Base-by-base conservation (phyloP, 2,797 vertebrate species). In the Acrossocheilus fasciatus region DNA sequence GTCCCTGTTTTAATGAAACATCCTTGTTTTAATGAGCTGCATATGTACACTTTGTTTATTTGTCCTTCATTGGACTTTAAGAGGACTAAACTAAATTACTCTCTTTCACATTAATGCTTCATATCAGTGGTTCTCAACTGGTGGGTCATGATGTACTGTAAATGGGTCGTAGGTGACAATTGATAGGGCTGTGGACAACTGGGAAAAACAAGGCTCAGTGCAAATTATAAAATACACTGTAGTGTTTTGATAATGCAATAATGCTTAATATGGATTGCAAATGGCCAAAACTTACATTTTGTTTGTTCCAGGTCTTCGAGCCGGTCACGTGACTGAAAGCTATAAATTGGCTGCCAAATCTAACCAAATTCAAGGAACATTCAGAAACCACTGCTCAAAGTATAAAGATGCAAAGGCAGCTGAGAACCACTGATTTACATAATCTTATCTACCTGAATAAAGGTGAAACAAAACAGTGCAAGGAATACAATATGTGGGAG, bases 21-120 rank as follows among this genome's bases (percentile, higher is more conserved):
- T 70, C 81, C 47, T 41, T 26, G 15, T 82, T 92, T 88, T 95
- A 95, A 94, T 94, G 93, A 94, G 91, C 91, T 88, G 89, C 91
- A 91, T 83, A 84, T 92, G 89, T 90, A 59, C 81, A 80, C 89
- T 69, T 75, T 89, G 83, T 88, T 90, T 91, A 83, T 91, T 92
- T 92, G 92, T 93, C 93, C 92, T 95, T 94, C 91, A 92, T 92
- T 94, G 94, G 92, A 94, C 95, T 95, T 95, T 92, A 91, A 91
- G 92, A 93, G 90, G 73, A 89, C 90, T 89, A 89, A 92, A 92
- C 57, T 76, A 89, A 80, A 88, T 91, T 89, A 80, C 64, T 2
- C 64, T 66, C 70, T 66, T 23, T 2, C 6, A 39, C 26, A 34
- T 20, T 64, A 18, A 30, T 66, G 14, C 20, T 77, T 57, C 41